A percentile compares a stretch with the other conserved stretches of the same genome.
These are phyloP conservation scores for Dryobotodes eremita DNA, from an alignment of 2,888 invertebrate species.

Conservation along the genomic window DNA sequence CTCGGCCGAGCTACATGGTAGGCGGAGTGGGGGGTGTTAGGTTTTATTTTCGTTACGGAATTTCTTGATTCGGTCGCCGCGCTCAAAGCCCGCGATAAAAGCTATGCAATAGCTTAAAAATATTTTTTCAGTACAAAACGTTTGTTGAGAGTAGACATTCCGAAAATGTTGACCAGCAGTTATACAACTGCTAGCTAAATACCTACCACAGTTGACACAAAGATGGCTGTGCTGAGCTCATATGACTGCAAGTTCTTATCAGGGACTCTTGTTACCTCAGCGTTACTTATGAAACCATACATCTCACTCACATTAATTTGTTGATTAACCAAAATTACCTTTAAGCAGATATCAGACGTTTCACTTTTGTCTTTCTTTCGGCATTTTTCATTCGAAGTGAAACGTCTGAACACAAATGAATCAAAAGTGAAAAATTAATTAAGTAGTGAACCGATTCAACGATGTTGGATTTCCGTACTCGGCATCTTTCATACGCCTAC, in stretches of 20 bases:
- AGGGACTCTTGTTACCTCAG: neutral
- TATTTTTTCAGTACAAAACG: too few relatives aligned
- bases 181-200: neutral
- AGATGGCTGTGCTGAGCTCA: neutral
- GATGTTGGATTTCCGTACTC: neutral
- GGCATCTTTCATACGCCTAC: neutral
- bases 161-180: neutral
- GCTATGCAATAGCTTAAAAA: too few relatives aligned
- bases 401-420: neutral
- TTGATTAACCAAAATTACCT: neutral
- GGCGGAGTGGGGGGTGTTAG: too few relatives aligned
- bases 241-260: neutral
- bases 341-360: neutral
- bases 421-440: neutral
- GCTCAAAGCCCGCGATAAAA: too few relatives aligned
- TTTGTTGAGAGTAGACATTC: too few relatives aligned
- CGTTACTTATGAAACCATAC: neutral
- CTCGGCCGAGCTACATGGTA: too few relatives aligned
- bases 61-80: too few relatives aligned
- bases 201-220: neutral
- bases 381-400: neutral
- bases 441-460: neutral
- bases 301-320: neutral
- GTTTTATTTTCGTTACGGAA: too few relatives aligned
- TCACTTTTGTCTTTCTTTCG: neutral